Base-by-base conservation (phyloP, 2,888 invertebrate species). In the Melanostoma scalare region DNA sequence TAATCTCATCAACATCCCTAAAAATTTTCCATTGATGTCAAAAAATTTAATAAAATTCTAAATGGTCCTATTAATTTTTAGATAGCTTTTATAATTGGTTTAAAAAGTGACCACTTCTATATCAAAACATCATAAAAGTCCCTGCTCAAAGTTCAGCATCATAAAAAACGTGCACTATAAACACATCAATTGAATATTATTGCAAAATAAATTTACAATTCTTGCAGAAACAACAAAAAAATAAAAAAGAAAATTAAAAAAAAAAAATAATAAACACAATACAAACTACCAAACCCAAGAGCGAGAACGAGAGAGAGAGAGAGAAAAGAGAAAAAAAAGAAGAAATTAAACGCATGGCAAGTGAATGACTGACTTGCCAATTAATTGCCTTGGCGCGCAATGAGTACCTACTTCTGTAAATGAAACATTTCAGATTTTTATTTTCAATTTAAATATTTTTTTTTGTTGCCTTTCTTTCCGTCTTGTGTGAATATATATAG, bases 371-470 rank as follows among this genome's bases (percentile, higher is more conserved):
- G 77, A 82, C 77, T 82, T 61, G 81, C 55, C 81, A 77, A 77
- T 77, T 77, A 73, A 82, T 77, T 77, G 81, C 81, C 68, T 82
- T 77, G 77, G 77, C 81, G 77, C 72, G 61, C 81, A 77, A 77
- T 82, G 77, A 82, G 77, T 68, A 76, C 63, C 63, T 63, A 63
- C 81, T 76, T 76, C 63, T 76, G 67, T 76, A 81, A 81, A 81
- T 81, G 81, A 81, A 81, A 77, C 77, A 81, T 68, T 77, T 81
- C 65, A 65, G 58, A 71, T 68, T 79, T 71, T 40, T 52, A 40
- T 48, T 46, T 48, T 31, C 30, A 20, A 20, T 20, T 20, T 20
- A 20, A 20, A 20, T 20, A 20, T 20, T 20, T 58, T 33, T 42
- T 20, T 63, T 50, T 42, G 5, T 65, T 68, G 58, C 10, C 20